Conservation (phyloP, 2,888 invertebrate genomes). For the Xanthia icteritia region DNA sequence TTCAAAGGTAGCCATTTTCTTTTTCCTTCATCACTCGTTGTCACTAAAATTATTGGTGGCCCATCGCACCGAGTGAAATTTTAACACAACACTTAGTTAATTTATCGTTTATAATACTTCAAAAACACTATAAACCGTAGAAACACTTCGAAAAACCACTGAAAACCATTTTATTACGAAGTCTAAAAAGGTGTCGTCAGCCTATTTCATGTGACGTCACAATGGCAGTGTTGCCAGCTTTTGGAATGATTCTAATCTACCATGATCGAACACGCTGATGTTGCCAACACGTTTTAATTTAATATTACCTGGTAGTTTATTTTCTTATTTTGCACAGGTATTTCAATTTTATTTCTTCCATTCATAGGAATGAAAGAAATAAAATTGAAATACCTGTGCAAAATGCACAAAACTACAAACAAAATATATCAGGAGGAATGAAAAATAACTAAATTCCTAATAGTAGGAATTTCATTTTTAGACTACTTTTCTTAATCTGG, state of each 20-base stretch:
- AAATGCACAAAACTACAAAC: too few relatives aligned
- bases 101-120: slow-evolving; percentile 77
- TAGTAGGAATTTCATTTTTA: neutral
- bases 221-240: slow-evolving; percentile 83
- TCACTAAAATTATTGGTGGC: slow-evolving; percentile 83
- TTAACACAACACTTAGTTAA: slow-evolving; percentile 81
- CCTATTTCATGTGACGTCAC: slow-evolving; percentile 87
- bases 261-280: slow-evolving; percentile 46
- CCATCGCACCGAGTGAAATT: slow-evolving; percentile 83
- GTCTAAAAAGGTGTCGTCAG: slow-evolving; percentile 85
- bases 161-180: slow-evolving; percentile 84
- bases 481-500: neutral
- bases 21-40: slow-evolving; percentile 87
- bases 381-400: too few relatives aligned
- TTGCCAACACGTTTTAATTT: slow-evolving; percentile 61
- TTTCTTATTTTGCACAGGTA: neutral
- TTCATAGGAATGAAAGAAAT: too few relatives aligned
- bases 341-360: neutral
- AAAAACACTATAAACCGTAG: slow-evolving; percentile 80
- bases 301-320: slow-evolving; percentile 30
- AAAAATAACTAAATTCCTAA: too few relatives aligned
- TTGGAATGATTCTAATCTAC: slow-evolving; percentile 59
- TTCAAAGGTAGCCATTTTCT: slow-evolving; percentile 89
- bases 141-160: slow-evolving; percentile 82
- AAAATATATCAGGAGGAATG: too few relatives aligned